phyloP scores from a whole-genome alignment of 2,113 vertebrate species.

The Nycticryphes semicollaris region DNA sequence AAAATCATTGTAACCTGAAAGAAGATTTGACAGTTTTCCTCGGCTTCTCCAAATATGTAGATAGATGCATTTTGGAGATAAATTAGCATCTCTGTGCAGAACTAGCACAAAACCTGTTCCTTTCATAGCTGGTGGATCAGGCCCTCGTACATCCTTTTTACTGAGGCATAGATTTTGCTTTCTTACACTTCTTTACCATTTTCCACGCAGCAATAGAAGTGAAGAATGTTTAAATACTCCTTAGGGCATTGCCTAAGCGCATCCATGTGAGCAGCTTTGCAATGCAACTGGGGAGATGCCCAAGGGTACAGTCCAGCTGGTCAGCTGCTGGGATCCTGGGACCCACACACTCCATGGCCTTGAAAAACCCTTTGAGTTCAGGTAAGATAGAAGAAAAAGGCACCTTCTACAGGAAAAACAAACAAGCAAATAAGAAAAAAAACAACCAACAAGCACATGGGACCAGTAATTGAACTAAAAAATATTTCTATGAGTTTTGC shows the following conservation, averaged over 20 bases:
- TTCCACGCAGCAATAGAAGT: background rate
- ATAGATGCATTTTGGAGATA: background rate
- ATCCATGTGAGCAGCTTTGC: background rate
- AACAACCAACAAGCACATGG: too few species aligned
- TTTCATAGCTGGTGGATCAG: background rate
- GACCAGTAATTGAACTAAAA: slow-evolving; percentile 1
- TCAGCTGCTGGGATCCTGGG: background rate
- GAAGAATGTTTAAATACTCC: background rate
- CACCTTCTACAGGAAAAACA: background rate
- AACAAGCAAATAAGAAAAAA: too few species aligned
- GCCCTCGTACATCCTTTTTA: background rate
- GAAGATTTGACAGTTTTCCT: background rate
- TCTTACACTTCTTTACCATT: background rate
- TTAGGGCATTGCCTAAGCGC: background rate
- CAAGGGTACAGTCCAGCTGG: background rate
- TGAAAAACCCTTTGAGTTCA: background rate
- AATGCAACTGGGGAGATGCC: background rate
- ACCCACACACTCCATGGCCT: background rate
- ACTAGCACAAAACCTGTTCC: background rate
- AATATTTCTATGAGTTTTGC: background rate
- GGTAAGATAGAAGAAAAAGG: background rate
- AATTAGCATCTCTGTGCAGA: background rate
- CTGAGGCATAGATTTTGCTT: background rate
- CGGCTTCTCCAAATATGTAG: background rate
- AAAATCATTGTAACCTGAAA: background rate